Conservation (phyloP, 2,113 vertebrate genomes). For the Mustelus asterias region DNA sequence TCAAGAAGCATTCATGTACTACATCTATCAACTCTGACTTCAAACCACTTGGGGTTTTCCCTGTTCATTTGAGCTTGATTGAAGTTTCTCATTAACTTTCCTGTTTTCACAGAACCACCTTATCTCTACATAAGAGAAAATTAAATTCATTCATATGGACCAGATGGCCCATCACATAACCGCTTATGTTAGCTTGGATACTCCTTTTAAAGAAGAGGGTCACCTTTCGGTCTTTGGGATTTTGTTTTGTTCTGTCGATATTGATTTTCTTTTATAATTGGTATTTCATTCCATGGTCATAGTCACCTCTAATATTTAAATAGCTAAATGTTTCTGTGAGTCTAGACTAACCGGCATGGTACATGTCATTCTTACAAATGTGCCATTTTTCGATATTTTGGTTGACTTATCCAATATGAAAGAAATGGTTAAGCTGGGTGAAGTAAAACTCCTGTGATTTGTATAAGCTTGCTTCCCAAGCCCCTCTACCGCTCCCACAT, state of each 20-base stretch:
- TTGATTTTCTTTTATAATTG: background rate
- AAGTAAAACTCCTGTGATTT: background rate
- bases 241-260: background rate
- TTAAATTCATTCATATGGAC: background rate
- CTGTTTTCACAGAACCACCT: background rate
- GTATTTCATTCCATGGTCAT: background rate
- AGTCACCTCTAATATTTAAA: background rate
- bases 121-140: background rate
- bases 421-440: background rate
- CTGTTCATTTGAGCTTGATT: background rate
- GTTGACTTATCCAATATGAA: background rate
- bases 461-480: background rate
- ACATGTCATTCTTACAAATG: background rate
- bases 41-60: background rate
- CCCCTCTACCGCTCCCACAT: background rate
- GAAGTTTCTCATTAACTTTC: background rate
- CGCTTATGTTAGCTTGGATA: background rate
- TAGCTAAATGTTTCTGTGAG: background rate
- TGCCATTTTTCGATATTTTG: background rate
- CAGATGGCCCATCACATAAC: background rate
- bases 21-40: background rate
- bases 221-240: too few species aligned
- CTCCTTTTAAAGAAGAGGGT: background rate
- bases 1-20: background rate
- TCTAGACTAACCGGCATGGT: background rate